Evolutionary conservation across 2,113 vertebrate species (phyloP).

Genomic region (Grammomys surdaster): DNA sequence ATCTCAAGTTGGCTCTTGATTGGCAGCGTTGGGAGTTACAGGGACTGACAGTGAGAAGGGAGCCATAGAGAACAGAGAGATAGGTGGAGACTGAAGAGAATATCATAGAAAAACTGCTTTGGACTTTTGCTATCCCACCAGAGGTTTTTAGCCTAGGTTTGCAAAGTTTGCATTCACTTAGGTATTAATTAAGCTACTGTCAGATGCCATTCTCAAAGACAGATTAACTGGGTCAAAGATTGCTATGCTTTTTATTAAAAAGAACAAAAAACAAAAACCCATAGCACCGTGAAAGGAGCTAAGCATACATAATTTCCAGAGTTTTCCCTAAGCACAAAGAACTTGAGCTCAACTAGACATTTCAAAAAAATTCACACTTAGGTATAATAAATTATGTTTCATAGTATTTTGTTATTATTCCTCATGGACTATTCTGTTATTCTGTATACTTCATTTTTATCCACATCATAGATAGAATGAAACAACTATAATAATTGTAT

Average conservation of each 20-base stretch:
- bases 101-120: background rate
- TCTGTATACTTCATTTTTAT: background rate
- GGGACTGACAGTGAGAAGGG: background rate
- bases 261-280: background rate
- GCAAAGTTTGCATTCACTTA: constrained; percentile 38
- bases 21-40: background rate
- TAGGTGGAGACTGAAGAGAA: background rate
- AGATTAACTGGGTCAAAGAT: constrained; percentile 52
- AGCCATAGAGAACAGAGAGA: background rate
- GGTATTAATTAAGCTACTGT: constrained; percentile 61
- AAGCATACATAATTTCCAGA: constrained; percentile 36
- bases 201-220: background rate
- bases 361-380: background rate
- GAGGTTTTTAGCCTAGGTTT: constrained; percentile 18
- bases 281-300: background rate
- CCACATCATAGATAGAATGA: background rate
- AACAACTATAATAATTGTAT: background rate
- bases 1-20: background rate
- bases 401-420: background rate
- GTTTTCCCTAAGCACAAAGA: background rate
- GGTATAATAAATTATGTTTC: background rate
- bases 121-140: constrained; percentile 5
- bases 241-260: constrained; percentile 3
- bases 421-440: background rate
- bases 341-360: background rate